Evolutionary conservation across 2,888 invertebrate genomes (phyloP).

Genomic region (Rapana venosa): DNA sequence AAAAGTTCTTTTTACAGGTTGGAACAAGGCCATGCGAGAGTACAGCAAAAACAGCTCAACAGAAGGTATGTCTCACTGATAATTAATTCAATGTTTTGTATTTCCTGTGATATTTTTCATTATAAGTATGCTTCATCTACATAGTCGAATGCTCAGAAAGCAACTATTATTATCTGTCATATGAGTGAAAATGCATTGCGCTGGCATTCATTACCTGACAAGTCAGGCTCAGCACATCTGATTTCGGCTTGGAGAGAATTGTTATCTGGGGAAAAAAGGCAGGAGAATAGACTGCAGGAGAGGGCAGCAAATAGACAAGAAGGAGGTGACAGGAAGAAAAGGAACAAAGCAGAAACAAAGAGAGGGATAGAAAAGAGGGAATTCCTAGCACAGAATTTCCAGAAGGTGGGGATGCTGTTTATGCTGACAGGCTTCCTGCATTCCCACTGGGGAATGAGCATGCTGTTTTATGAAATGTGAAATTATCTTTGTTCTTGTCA

Average conservation of each 20-base stretch:
- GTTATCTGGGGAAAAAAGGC: not conserved
- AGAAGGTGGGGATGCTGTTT: not conserved
- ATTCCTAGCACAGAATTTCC: not conserved
- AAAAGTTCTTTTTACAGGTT: not conserved
- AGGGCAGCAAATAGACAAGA: not conserved
- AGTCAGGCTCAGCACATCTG: not conserved
- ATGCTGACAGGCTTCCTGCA: too few relatives aligned
- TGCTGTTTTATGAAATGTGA: not conserved
- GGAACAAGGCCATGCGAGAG: slow-evolving; percentile 17
- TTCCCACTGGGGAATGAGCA: not conserved
- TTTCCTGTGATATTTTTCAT: too few relatives aligned
- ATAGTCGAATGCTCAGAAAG: too few relatives aligned
- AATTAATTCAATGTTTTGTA: not conserved
- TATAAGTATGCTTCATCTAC: too few relatives aligned
- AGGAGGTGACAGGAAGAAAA: not conserved
- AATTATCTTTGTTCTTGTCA: not conserved
- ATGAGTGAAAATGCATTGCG: too few relatives aligned
- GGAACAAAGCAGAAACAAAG: not conserved
- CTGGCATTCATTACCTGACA: not conserved
- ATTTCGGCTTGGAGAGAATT: not conserved
- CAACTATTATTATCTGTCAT: too few relatives aligned
- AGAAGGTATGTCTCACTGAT: not conserved
- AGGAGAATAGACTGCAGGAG: not conserved
- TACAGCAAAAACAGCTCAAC: not conserved
- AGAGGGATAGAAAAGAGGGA: not conserved